A percentile compares a stretch with the other conserved stretches of the same genome.
These are phyloP conservation scores for Eumaeus atala DNA, from an alignment of 1,140 invertebrate genomes.

Conservation along the genomic window DNA sequence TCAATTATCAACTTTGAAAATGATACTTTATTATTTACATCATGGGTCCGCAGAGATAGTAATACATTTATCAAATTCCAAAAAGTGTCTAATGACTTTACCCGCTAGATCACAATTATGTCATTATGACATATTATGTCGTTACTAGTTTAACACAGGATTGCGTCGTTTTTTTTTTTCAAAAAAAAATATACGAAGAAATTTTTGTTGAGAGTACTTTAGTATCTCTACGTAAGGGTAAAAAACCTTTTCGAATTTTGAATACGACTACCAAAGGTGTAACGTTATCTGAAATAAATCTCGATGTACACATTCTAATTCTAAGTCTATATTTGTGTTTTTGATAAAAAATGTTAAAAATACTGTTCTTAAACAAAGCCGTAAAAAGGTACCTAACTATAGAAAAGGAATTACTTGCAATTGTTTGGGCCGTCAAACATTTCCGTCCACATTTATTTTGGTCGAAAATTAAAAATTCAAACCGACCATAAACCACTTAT, in stretches of 20 bases:
- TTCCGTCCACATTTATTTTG: slow-evolving; percentile 12
- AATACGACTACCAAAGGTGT: slow-evolving; percentile 9
- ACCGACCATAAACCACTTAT: slow-evolving; percentile 18
- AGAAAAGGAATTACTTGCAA: no score
- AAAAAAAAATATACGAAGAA: not conserved
- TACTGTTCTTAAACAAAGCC: no score
- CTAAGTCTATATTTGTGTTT: not conserved
- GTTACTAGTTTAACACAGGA: slow-evolving; percentile 18
- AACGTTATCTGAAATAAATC: not conserved
- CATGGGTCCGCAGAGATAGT: slow-evolving; percentile 10
- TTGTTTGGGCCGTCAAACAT: not conserved
- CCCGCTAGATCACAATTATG: no score
- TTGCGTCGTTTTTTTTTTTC: slow-evolving; percentile 12
- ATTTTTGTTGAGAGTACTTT: slow-evolving; percentile 14
- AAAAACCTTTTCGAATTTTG: slow-evolving; percentile 14
- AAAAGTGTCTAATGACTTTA: no score
- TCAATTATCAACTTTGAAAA: slow-evolving; percentile 11
- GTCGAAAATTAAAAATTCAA: slow-evolving; percentile 2
- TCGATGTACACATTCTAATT: no score
- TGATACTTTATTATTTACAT: slow-evolving; percentile 1
- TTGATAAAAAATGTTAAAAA: slow-evolving; percentile 3
- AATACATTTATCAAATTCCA: no score
- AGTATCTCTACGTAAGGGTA: slow-evolving; percentile 10
- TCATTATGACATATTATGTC: slow-evolving; percentile 15
- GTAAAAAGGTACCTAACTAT: no score